Base-by-base conservation (phyloP, 2,888 invertebrate species). In the Corythucha ciliata region DNA sequence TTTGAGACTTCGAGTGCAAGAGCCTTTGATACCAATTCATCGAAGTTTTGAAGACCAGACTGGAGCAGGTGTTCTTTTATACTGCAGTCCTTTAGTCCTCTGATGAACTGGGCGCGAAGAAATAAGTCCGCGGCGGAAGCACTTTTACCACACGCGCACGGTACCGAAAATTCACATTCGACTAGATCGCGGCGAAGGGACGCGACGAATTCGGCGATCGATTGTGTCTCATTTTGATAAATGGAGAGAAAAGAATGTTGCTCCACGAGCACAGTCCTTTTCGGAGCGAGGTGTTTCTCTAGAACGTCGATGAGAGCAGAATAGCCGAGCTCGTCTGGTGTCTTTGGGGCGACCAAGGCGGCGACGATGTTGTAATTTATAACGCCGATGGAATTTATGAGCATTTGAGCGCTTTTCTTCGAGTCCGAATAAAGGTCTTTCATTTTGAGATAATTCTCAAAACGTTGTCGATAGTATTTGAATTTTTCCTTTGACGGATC, bases 381-480 rank as follows among this genome's bases (percentile, higher is more conserved):
- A 21, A 39, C 10, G 10, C 48, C 48, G 6, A 48, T 41, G 6
- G 48, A 48, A 22, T 29, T 27, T 2, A 39, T 22, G 6, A 48
- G 48, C 41, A 40, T 24, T 21, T 48, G 39, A 21, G 21, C 32
- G 12, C 22, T 14, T 3, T 27, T 14, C 2, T n/a, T 40, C 22
- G 26, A 40, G 16, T 40, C 29, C 3, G 8, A 3, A 18, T 37
- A 39, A 5, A 40, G 29, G 29, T 22, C 29, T 48, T 48, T 39
- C 41, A 48, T 18, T 16, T 7, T 29, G 5, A 39, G 22, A 20
- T 41, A 48, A 41, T 48, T 48, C 22, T 48, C 41, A 16, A 48
- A 48, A 14, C 47, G 16, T 3, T n/a, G 7, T 10, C 14, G 25
- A 22, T 47, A 47, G 3, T 12, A n/a, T 6, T 33, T 34, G 22